Conservation (phyloP, 2,113 vertebrate species). For the Xiphophorus maculatus region DNA sequence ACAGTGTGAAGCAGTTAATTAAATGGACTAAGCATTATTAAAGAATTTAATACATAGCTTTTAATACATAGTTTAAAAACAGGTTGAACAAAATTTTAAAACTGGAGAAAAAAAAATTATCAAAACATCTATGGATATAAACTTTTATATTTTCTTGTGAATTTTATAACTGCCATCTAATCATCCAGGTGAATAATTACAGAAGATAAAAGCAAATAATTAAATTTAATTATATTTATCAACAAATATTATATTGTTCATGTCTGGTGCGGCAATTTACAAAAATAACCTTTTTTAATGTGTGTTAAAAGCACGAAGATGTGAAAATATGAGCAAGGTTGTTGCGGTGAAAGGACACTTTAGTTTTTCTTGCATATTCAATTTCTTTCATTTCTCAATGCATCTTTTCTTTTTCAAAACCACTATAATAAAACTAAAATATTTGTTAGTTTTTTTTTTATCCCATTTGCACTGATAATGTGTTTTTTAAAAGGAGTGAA, state of each 20-base stretch:
- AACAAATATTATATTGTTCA: no score
- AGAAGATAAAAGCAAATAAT: background rate
- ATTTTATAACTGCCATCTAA: background rate
- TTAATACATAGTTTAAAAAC: background rate
- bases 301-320: background rate
- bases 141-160: background rate
- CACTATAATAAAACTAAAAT: background rate
- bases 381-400: background rate
- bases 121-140: background rate
- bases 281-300: background rate
- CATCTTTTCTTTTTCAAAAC: background rate
- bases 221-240: no score
- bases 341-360: no score
- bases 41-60: background rate
- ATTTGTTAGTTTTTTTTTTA: background rate
- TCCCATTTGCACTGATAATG: no score
- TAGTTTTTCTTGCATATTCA: background rate
- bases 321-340: background rate
- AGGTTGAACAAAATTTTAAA: background rate
- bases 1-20: background rate
- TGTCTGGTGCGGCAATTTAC: background rate
- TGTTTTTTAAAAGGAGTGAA: no score
- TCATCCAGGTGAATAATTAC: background rate
- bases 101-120: background rate
- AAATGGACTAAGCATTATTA: background rate